Percentiles rank a stretch among this genome's conserved stretches.
Evolutionary conservation across 2,113 vertebrate species (phyloP).

Genomic region (Mandrillus leucophaeus): DNA sequence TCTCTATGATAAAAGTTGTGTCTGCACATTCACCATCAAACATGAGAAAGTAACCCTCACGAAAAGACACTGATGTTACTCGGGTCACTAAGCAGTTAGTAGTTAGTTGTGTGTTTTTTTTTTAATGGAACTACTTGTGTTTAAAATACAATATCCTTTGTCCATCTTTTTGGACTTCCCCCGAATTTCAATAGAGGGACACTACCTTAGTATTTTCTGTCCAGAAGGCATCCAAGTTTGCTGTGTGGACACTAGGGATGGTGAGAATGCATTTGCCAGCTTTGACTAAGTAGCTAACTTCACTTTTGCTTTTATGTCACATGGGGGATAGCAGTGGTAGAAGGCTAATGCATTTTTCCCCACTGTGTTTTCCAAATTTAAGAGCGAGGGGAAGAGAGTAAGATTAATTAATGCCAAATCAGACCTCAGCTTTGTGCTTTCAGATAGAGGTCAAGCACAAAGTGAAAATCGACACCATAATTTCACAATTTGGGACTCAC

Average conservation of each 20-base stretch:
- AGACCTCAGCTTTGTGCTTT: not conserved
- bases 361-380: not conserved
- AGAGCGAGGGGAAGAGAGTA: not conserved
- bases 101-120: not conserved
- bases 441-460: not conserved
- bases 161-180: not conserved
- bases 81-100: not conserved
- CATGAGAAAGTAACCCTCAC: not conserved
- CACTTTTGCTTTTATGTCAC: not conserved
- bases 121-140: not conserved
- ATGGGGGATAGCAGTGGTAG: not conserved
- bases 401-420: not conserved
- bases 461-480: not conserved
- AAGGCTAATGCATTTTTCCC: not conserved
- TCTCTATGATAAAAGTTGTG: not conserved
- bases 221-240: not conserved
- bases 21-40: too few relatives aligned
- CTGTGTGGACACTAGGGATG: not conserved
- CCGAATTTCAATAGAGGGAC: not conserved
- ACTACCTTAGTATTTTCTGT: not conserved
- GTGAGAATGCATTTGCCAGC: rapidly evolving
- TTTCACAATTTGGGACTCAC: not conserved
- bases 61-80: not conserved
- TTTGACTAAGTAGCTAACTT: not conserved
- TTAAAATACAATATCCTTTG: not conserved